Conservation (phyloP, 2,888 invertebrate genomes). For the Synergus gifuensis region DNA sequence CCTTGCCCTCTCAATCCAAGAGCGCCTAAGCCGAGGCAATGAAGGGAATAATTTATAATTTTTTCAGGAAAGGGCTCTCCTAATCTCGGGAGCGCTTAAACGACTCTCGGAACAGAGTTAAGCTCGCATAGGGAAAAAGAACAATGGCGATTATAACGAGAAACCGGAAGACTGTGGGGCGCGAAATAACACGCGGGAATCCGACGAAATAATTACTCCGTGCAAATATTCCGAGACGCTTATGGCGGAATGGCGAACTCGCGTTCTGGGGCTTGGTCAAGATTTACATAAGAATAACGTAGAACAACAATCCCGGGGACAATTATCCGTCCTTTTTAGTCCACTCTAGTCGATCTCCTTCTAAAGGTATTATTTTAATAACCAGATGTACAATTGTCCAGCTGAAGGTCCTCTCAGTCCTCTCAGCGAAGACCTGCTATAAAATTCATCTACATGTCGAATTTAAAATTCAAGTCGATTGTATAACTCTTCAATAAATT, state of each 20-base stretch:
- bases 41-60: slow-evolving; percentile 33
- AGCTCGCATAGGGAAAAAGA: slow-evolving; percentile 58
- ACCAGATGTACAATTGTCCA: slow-evolving; percentile 62
- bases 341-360: slow-evolving; percentile 56
- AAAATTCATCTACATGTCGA: too few species aligned
- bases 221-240: slow-evolving; percentile 70
- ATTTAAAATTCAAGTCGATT: too few species aligned
- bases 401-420: slow-evolving; percentile 55
- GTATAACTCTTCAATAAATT: not conserved
- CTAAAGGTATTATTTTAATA: slow-evolving; percentile 71
- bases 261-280: slow-evolving; percentile 63
- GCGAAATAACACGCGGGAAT: slow-evolving; percentile 66
- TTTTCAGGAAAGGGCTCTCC: slow-evolving; percentile 1
- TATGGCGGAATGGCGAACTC: slow-evolving; percentile 44
- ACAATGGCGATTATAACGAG: slow-evolving; percentile 67
- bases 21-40: slow-evolving; percentile 19
- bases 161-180: slow-evolving; percentile 46
- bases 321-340: slow-evolving; percentile 71
- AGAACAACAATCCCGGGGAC: slow-evolving; percentile 74
- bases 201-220: slow-evolving; percentile 73
- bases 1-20: not conserved
- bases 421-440: too few species aligned
- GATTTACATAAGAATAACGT: slow-evolving; percentile 76
- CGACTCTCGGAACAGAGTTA: slow-evolving; percentile 54
- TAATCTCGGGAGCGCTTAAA: slow-evolving; percentile 42